Evolutionary conservation across 2,888 invertebrate species (phyloP), one percentile per base, ranked within the genome.

Genomic region (Tanypteryx hageni): DNA sequence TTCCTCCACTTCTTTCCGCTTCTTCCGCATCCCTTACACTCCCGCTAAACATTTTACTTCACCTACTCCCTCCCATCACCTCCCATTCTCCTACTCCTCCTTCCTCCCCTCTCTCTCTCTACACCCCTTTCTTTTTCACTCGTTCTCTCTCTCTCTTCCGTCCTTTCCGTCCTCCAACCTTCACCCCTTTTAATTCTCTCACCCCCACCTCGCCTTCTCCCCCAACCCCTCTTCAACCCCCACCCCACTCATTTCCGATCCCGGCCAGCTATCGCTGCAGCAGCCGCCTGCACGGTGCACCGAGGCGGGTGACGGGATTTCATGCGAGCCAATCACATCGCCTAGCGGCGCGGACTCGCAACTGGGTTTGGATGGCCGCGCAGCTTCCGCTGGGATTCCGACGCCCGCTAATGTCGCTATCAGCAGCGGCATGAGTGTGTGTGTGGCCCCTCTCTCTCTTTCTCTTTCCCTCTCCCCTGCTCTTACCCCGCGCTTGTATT

Each of bases 281-380:
- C 31, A 27, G 61, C 86, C 83, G 82, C 82, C 85, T 86, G 89
- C 64, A 89, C 64, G n/a, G 64, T 68, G 31, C 89, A 89, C 89
- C 64, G 64, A 68, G 89, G 89, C 89, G 89, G 44, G 16, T 89
- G 89, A 89, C 64, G 89, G 89, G 89, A 89, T 89, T 89, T 89
- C 89, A 89, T 64, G 68, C 44, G 31, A 61, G 61, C 86, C 86
- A 86, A 61, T 89, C 89, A 89, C 89, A 31, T 59, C 86, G 31
- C 59, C 59, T 27, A 58, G 61, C 89, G 64, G 16, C 22, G 86
- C 64, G 56, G 16, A 86, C 83, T 83, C 83, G 64, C 18, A 14
- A 76, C 44, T 44, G 86, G 86, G 61, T 61, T 85, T 86, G 86
- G 86, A 18, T 61, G 61, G 61, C 59, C 64, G 61, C 86, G 59